Base-by-base conservation (phyloP, 2,113 vertebrate species). In the Erpornis zantholeuca region DNA sequence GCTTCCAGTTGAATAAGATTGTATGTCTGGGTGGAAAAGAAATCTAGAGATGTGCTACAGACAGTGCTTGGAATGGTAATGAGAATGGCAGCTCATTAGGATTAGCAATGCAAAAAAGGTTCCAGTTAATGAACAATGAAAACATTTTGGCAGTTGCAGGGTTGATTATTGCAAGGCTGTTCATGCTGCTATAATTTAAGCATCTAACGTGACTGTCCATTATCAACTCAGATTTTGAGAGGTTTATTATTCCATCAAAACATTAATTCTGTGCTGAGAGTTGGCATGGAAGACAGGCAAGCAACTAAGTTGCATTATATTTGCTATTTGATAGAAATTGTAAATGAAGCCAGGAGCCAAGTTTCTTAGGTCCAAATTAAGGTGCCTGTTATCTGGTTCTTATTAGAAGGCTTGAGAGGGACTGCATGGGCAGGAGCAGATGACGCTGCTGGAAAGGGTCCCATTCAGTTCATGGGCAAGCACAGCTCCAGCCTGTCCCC, bases 41-140 rank as follows among this genome's bases (percentile, higher is more conserved):
- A 94, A 96, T 80, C 76, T 80, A 85, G 88, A 88, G 79, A 93
- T 94, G 86, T 97, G 64, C 73, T 89, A 31, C 65, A 93, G 84
- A 86, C 20, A 66, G 68, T 84, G 78, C 80, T 82, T 80, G 53
- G 82, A 94, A 95, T 93, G 73, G 94, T 94, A 97, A 88, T 89
- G 87, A 95, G 93, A 95, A 86, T 66, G 66, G 77, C 82, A 91
- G 92, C 81, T 97, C 90, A 72, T 96, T 94, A 88, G 88, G 92
- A 97, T 92, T 95, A 97, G 96, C 96, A 93, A 94, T 97, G 96
- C 94, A 97, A 93, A 96, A 92, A 83, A 89, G 79, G 96, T 96
- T 97, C 94, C 93, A 96, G 93, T 92, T 97, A 94, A 96, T 95
- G 96, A 97, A 96, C 92, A 92, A 83, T 86, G 82, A 87, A 94